phyloP scores from a whole-genome alignment of 2,888 invertebrate species.

The Sminthurides aquaticus region DNA sequence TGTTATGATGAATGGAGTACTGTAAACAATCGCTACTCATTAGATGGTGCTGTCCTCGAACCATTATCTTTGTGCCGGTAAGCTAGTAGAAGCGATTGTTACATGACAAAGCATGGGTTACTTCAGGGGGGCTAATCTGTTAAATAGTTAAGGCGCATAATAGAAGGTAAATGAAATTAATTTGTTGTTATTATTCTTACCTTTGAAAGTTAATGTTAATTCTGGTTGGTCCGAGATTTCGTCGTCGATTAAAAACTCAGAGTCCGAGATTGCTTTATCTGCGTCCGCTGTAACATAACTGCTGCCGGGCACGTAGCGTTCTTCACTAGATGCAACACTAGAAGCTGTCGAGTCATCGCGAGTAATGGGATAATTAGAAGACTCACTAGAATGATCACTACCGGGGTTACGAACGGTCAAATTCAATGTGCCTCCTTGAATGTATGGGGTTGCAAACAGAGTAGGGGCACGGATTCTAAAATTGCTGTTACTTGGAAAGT shows the following conservation, averaged over 20 bases:
- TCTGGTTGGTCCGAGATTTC: constrained; percentile 87
- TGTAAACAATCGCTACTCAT: no score
- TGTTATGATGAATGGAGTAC: no score
- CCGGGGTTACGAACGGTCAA: neutral
- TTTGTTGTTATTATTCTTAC: constrained; percentile 23
- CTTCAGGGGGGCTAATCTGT: no score
- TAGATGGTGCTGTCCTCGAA: no score
- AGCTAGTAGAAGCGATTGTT: no score
- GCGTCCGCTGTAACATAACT: constrained; percentile 7
- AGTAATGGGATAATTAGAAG: constrained; percentile 12
- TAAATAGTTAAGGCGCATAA: no score
- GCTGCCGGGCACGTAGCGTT: neutral
- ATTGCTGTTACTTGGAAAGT: neutral
- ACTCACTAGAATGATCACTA: neutral
- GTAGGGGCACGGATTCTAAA: neutral
- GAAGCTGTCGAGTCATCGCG: constrained; percentile 20
- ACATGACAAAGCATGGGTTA: no score
- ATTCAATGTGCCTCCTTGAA: neutral
- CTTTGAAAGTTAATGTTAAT: constrained; percentile 54
- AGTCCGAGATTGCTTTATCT: constrained; percentile 36
- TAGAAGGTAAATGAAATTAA: no score
- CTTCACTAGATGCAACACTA: constrained; percentile 21
- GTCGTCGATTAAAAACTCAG: constrained; percentile 73
- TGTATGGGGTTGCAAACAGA: neutral
- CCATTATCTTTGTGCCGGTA: no score